Evolutionary conservation across 2,888 invertebrate species (phyloP), one percentile per base, ranked within the genome.

Genomic region (Ormyrus labotus): DNA sequence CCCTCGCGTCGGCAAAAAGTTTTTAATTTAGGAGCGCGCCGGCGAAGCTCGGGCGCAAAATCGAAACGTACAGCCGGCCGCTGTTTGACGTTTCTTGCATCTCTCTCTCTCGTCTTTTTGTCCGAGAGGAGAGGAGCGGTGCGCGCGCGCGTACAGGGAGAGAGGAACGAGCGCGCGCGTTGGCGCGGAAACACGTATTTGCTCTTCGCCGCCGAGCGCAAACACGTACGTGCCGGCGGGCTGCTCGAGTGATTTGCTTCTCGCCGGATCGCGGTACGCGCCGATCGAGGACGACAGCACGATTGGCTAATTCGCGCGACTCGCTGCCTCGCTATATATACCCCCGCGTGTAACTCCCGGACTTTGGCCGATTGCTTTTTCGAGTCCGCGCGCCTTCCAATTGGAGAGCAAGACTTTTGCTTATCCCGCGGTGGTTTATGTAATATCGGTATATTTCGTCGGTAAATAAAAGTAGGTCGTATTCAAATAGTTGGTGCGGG

Each of bases 1-100:
- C 55, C 55, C n/a, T 2, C 65, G 9, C 50, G 47, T 6, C 65
- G 51, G n/a, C n/a, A 58, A 60, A 64, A 78, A 78, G 72, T 53
- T 78, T 78, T 72, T 72, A 65, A 78, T 78, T 78, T 71, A 57
- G 5, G 34, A 5, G 57, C 45, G 57, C 45, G n/a, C 10, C 34
- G 45, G 7, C 61, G 34, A 5, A 48, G 71, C 34, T 2, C 34
- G 34, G 34, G 34, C 34, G 34, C 9, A 58, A 60, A 65, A 63
- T 63, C 55, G 57, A 77, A 57, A 34, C 11, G 34, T 34, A 34
- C 34, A 48, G 45, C 9, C 9, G 50, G 6, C 10, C 11, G 53
- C 11, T 53, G 48, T 58, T 58, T 50, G 70, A 50, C 57, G 70
- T 51, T 58, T 48, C 47, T 55, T 70, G 57, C 13, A 6, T 57